These are phyloP conservation scores for Homalodisca vitripennis DNA, from an alignment of 1,140 invertebrate species.

Conservation along the genomic window DNA sequence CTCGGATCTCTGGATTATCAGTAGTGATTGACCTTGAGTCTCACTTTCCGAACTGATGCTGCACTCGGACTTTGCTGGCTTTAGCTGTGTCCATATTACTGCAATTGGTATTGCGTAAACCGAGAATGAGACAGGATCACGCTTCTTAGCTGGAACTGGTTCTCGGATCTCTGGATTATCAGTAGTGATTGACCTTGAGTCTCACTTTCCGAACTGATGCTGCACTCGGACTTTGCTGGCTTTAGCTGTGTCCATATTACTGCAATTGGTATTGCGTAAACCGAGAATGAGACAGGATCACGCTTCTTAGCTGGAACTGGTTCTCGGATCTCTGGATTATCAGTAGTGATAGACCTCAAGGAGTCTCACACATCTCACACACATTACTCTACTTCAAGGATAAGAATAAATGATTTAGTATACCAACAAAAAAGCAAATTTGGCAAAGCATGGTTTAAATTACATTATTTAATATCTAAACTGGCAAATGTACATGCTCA, in stretches of 20 bases:
- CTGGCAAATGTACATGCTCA: too few relatives aligned
- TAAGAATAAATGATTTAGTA: too few relatives aligned
- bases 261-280: constrained; percentile 22
- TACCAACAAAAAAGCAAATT: too few relatives aligned
- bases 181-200: neutral
- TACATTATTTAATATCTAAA: too few relatives aligned
- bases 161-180: neutral
- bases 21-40: neutral
- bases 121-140: neutral
- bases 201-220: neutral
- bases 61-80: too few relatives aligned
- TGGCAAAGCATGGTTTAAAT: too few relatives aligned
- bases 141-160: neutral
- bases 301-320: neutral
- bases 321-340: neutral
- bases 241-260: too few relatives aligned
- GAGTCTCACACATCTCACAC: neutral
- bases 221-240: too few relatives aligned
- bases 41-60: neutral
- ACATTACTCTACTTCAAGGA: too few relatives aligned
- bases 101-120: constrained; percentile 23
- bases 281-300: neutral
- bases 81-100: too few relatives aligned
- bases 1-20: neutral
- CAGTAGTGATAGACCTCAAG: neutral